Conservation (phyloP, 1,140 invertebrate species). For the Zaprionus ghesquierei region DNA sequence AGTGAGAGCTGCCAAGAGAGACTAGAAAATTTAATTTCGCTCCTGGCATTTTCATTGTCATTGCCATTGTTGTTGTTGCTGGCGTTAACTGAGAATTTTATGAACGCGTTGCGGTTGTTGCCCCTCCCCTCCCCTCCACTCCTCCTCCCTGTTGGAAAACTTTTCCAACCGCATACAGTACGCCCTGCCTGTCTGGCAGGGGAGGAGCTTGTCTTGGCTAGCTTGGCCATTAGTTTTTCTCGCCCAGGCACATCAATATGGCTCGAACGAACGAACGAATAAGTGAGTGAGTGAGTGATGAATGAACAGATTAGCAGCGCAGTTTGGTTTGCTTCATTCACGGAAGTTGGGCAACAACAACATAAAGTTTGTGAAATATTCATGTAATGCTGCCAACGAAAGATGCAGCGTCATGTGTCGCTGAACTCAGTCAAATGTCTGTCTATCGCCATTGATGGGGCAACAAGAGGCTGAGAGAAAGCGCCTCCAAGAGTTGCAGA, state of each 20-base stretch:
- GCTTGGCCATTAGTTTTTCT: slow-evolving; percentile 22
- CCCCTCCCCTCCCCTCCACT: neutral
- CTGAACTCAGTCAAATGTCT: slow-evolving; percentile 37
- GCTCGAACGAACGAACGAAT: no score
- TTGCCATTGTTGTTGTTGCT: slow-evolving; percentile 27
- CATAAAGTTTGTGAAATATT: slow-evolving; percentile 33
- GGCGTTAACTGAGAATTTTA: slow-evolving; percentile 10
- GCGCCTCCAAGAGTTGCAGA: slow-evolving; percentile 4
- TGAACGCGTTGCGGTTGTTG: neutral
- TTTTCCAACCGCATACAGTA: neutral
- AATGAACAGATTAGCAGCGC: slow-evolving; percentile 32
- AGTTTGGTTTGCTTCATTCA: slow-evolving; percentile 20
- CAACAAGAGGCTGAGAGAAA: slow-evolving; percentile 20
- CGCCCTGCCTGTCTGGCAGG: neutral
- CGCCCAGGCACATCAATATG: slow-evolving; percentile 20
- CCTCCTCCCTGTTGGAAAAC: neutral
- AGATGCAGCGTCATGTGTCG: slow-evolving; percentile 32
- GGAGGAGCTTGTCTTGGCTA: neutral
- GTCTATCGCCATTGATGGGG: no score
- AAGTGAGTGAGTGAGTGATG: slow-evolving; percentile 46
- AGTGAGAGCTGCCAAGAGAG: neutral
- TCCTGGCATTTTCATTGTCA: slow-evolving; percentile 34
- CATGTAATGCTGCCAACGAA: slow-evolving; percentile 8
- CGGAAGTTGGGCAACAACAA: slow-evolving; percentile 4
- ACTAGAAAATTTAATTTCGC: slow-evolving; percentile 24